Conservation (phyloP, 2,113 vertebrate genomes). For the Bolborhynchus lineola region DNA sequence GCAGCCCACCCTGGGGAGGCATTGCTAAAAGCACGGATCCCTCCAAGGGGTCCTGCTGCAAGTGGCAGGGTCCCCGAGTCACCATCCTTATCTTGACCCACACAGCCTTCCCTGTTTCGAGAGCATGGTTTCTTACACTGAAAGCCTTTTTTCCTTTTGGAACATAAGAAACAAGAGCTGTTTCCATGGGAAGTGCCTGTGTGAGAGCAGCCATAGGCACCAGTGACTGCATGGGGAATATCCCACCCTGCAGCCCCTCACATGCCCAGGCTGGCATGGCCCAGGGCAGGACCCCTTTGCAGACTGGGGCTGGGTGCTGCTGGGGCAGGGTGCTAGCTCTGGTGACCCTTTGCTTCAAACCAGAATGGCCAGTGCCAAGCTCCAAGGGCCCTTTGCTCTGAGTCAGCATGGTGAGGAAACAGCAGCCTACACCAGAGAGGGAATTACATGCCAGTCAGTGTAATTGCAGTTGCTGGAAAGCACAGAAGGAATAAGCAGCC, state of each 20-base stretch:
- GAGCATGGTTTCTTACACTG: background rate
- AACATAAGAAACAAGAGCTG: background rate
- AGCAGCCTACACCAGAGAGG: rapidly evolving
- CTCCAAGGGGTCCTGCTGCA: rapidly evolving
- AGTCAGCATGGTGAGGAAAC: background rate
- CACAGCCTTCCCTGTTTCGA: background rate
- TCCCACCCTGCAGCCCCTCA: background rate
- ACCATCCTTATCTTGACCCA: background rate
- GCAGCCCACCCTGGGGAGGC: background rate
- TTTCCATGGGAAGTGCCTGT: background rate
- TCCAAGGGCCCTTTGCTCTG: background rate
- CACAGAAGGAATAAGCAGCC: background rate
- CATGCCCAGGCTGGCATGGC: background rate
- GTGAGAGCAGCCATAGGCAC: background rate
- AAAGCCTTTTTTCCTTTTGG: background rate
- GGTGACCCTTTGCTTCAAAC: background rate
- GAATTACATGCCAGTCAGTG: background rate
- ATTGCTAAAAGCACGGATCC: rapidly evolving
- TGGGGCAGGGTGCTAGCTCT: background rate
- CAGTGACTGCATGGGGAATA: rapidly evolving
- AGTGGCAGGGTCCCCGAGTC: background rate
- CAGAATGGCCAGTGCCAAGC: background rate
- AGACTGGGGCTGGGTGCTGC: background rate
- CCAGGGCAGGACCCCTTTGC: background rate
- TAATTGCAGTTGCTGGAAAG: background rate